These are phyloP conservation scores for Nezara viridula DNA, from an alignment of 2,888 invertebrate genomes.

Conservation along the genomic window DNA sequence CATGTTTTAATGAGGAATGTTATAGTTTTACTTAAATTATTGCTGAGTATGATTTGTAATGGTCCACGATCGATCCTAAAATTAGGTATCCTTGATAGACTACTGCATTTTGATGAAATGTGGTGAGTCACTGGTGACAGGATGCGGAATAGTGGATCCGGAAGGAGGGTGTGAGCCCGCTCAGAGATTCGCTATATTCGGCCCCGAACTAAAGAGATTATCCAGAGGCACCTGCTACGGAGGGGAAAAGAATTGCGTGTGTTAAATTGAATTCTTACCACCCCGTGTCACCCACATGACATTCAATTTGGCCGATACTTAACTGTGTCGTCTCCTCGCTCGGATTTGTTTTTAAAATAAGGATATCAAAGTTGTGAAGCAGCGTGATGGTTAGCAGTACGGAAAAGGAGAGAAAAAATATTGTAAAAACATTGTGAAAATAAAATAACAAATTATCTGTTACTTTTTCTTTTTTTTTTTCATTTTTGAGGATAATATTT, in stretches of 20 bases:
- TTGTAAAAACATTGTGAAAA: neutral
- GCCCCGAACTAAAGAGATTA: constrained; percentile 44
- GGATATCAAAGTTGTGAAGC: neutral
- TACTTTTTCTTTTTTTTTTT: too few relatives aligned
- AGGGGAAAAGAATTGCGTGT: constrained; percentile 41
- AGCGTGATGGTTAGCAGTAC: neutral
- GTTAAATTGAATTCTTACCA: constrained; percentile 34
- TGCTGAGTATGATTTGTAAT: too few relatives aligned
- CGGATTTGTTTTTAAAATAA: constrained; percentile 6
- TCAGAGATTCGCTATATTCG: constrained; percentile 33
- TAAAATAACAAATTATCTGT: too few relatives aligned
- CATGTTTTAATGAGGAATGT: too few relatives aligned
- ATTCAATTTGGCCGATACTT: constrained; percentile 32
- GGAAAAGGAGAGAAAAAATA: neutral
- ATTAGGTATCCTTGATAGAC: neutral
- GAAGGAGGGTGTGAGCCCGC: neutral
- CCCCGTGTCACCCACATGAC: constrained; percentile 11
- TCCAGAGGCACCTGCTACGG: constrained; percentile 31
- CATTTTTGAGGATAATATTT: too few relatives aligned
- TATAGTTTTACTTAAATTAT: too few relatives aligned
- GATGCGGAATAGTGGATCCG: constrained; percentile 31
- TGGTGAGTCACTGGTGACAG: constrained; percentile 27
- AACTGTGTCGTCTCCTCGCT: neutral
- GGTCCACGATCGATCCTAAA: neutral
- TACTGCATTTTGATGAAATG: neutral